Conservation (phyloP, 2,113 vertebrate genomes). For the Rhineura floridana region DNA sequence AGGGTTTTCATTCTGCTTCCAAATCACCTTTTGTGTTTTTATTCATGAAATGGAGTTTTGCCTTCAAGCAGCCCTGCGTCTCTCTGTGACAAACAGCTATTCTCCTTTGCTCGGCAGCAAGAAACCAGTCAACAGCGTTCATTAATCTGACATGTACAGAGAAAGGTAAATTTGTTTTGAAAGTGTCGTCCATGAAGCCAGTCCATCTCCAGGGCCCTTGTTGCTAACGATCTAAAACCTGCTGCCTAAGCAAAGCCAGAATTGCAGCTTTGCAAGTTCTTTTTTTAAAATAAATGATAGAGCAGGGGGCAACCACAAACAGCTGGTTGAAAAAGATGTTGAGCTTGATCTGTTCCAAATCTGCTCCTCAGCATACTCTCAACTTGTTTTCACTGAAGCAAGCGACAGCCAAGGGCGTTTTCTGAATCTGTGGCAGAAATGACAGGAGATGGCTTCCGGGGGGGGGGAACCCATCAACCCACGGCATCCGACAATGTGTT, state of each 20-base stretch:
- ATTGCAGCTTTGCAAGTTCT: constrained; percentile 42
- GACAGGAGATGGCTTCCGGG: neutral
- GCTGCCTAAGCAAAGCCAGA: constrained; percentile 38
- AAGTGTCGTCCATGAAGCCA: neutral
- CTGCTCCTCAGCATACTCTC: constrained; percentile 6
- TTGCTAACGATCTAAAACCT: constrained; percentile 31
- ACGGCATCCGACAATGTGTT: neutral
- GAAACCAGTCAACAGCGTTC: neutral
- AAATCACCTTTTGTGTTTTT: neutral
- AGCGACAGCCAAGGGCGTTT: constrained; percentile 3
- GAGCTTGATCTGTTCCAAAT: constrained; percentile 12
- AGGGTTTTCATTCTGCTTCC: neutral
- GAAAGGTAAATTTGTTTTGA: constrained; percentile 25
- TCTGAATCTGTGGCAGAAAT: constrained; percentile 14
- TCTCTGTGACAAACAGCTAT: neutral
- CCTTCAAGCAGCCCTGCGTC: neutral
- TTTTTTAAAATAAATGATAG: constrained; percentile 44
- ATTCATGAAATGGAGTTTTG: neutral
- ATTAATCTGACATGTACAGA: constrained; percentile 15
- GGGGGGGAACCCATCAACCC: neutral
- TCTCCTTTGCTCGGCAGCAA: neutral
- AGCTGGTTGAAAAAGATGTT: constrained; percentile 29
- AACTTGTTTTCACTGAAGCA: neutral
- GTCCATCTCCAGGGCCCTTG: constrained; percentile 19
- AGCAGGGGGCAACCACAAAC: constrained; percentile 24